Conservation (phyloP, 1,140 invertebrate species). For the Caenorhabditis brenneri region DNA sequence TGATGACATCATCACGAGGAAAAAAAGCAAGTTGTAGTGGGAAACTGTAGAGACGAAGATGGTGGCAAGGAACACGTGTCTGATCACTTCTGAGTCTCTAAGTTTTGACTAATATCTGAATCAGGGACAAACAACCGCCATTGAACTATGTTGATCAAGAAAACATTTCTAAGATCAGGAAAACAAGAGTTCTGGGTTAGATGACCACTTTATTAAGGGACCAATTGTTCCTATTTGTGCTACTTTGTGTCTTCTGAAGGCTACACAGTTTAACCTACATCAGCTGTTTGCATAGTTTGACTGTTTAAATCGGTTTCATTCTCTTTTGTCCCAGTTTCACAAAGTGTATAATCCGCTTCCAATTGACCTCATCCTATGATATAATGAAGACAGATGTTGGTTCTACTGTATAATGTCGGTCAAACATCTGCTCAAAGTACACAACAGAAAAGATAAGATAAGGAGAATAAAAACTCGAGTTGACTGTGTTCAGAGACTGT, state of each 20-base stretch:
- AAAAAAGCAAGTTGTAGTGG: slow-evolving; percentile 11
- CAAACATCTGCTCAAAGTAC: slow-evolving; percentile 36
- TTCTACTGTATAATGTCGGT: not conserved
- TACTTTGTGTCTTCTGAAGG: no score
- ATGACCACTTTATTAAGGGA: no score
- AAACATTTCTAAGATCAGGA: slow-evolving; percentile 16
- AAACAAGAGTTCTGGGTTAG: not conserved
- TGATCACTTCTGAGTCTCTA: not conserved
- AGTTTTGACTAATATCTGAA: not conserved
- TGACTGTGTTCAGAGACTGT: not conserved
- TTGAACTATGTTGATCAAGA: slow-evolving; percentile 23
- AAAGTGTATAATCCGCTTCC: not conserved
- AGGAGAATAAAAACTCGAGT: not conserved
- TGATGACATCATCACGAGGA: slow-evolving; percentile 35
- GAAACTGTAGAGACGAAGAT: not conserved
- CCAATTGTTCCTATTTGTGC: no score
- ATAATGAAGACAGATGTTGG: not conserved
- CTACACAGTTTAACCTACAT: not conserved
- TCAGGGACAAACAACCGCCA: slow-evolving; percentile 6
- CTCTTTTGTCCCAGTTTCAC: not conserved
- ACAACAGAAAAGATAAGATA: slow-evolving; percentile 6
- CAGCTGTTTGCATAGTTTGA: not conserved
- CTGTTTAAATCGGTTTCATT: no score
- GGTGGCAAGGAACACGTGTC: slow-evolving; percentile 14
- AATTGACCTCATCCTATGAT: not conserved